Conservation (phyloP, 2,113 vertebrate genomes). For the Pungitius pungitius region DNA sequence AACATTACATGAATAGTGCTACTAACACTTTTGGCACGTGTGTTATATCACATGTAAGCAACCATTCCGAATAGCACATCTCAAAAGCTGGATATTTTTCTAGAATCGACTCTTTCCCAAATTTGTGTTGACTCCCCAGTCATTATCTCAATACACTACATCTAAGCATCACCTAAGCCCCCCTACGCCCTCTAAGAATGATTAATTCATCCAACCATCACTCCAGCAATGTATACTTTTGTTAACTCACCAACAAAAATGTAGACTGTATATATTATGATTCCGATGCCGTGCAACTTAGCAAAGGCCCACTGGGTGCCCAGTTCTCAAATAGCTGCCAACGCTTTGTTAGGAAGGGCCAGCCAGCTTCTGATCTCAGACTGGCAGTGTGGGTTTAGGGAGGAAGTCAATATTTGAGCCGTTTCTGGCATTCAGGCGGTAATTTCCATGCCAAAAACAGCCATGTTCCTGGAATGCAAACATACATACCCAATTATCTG, state of each 20-base stretch:
- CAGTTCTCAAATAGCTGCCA: constrained; percentile 56
- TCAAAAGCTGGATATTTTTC: background rate
- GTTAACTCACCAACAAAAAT: constrained; percentile 26
- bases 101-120: constrained; percentile 8
- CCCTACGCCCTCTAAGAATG: background rate
- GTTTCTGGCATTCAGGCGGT: constrained; percentile 70
- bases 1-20: background rate
- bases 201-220: background rate
- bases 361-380: constrained; percentile 60
- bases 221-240: background rate
- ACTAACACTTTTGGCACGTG: background rate
- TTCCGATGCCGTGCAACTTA: constrained; percentile 54
- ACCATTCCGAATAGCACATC: background rate
- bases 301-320: constrained; percentile 42
- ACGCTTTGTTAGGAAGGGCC: constrained; percentile 50
- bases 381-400: constrained; percentile 48
- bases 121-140: constrained; percentile 2
- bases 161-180: background rate
- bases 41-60: background rate
- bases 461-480: constrained; percentile 41
- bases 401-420: constrained; percentile 81
- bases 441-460: constrained; percentile 53
- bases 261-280: constrained; percentile 44
- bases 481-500: constrained; percentile 21
- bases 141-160: background rate